Base-by-base conservation (phyloP, 2,888 invertebrate genomes). In the Orthosia gracilis region DNA sequence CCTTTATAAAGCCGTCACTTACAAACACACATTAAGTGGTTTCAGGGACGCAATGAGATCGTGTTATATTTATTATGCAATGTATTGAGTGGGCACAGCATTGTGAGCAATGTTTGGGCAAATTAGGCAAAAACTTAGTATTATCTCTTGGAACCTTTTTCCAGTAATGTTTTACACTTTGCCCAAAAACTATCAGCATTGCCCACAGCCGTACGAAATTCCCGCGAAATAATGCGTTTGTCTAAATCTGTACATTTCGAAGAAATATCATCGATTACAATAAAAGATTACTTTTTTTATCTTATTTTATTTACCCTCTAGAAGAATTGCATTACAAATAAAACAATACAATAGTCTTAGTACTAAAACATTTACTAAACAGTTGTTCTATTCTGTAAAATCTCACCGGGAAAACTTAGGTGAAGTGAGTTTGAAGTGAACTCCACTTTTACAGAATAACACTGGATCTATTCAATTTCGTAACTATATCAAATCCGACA, bases 1-100 rank as follows among this genome's bases (percentile, higher is more conserved):
- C 62, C 54, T 69, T 57, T n/a, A 23, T 64, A 67, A 49, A 55
- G 11, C n/a, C 12, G 52, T 83, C 66, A 68, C 52, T 58, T 77
- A 59, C 17, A 69, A 54, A 61, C 52, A 80, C 49, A 61, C 45
- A 54, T 64, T 26, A 62, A 31, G 54, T 73, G 65, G 50, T 63
- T 57, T 57, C 54, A 80, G 52, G 87, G 84, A 86, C 84, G 84
- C 87, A 69, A 85, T 73, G 73, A 86, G 69, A 86, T 81, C 81
- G 52, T 66, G 31, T 54, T 59, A 72, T 23, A 52, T 65, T 73
- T 58, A 65, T 55, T 69, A 66, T 61, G 58, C 54, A 70, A 52
- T 68, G 47, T 65, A 23, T 62, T 69, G 13, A 31, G 54, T 45
- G 12, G 61, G 21, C 15, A 52, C 55, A 52, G 21, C 18, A 13